Evolutionary conservation across 1,140 invertebrate genomes (phyloP), one percentile per base, ranked within the genome.

Genomic region (Papilio aristodemus): DNA sequence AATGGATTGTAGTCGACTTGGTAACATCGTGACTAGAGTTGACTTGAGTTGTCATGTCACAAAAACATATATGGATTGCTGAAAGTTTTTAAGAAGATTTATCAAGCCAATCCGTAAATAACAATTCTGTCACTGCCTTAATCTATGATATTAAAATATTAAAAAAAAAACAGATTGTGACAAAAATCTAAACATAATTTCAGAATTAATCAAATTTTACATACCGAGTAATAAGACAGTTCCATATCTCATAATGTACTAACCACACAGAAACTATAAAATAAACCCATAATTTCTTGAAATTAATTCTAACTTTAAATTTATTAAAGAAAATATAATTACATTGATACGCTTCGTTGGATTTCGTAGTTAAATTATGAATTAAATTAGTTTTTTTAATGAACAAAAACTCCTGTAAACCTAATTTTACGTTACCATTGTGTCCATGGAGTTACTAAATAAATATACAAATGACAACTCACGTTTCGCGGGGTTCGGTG

Each of bases 221-320:
- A 37, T 67, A 57, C 46, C 46, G 14, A 50, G 27, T 22, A 54
- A 50, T 54, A 67, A 22, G 57, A 43, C 4, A 14, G 14, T 25
- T n/a, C 11, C 17, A 19, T 10, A 58, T 22, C 25, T 25, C 50
- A 50, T 54, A 11, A 57, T 57, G 57, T 3, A 59, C n/a, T n/a
- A 14, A 32, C 0, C 32, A 10, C 17, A 46, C 8, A 9, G 9
- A 19, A 17, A 46, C 43, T 19, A 46, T 17, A 46, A 17, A 46
- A 46, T 3, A 46, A 46, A 46, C 0, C 14, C n/a, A 46, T 46
- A 13, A 13, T 39, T 39, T 17, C 7, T 46, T 10, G 7, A 19
- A 43, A 43, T 43, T 14, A 8, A 19, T n/a, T n/a, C n/a, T n/a
- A n/a, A n/a, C n/a, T n/a, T n/a, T n/a, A n/a, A n/a, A n/a, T n/a